Evolutionary conservation across 2,888 invertebrate species (phyloP), one percentile per base, ranked within the genome.

Genomic region (Drosophila pseudotalamancana): DNA sequence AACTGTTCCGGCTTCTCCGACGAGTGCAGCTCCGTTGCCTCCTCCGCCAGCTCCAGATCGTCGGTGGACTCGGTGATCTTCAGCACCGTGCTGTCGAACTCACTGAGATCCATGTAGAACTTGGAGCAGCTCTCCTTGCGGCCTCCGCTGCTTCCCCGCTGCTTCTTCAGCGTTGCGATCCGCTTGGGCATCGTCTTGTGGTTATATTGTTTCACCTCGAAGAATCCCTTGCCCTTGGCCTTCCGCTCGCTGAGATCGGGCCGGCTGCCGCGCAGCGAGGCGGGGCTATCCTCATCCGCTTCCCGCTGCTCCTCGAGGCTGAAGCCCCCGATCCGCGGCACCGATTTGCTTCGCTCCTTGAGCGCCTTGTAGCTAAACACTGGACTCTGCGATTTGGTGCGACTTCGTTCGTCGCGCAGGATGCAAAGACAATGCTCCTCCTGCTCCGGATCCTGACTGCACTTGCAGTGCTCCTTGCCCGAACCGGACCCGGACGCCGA

Each of bases 141-240:
- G 6, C 93, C 93, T 43, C 93, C 93, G 35, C 46, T 40, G 35
- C 48, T 40, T 16, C 93, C 93, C 77, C 94, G 93, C 72, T 93
- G 94, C 86, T 95, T 95, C 85, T 95, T 95, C 45, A 95, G 89
- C 88, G 94, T 95, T n/a, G 94, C 93, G 78, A 95, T 94, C 88
- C 94, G 94, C 91, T 95, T 95, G 88, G 94, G 95, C 89, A 95
- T 92, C 11, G 94, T 94, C 92, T 95, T 95, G 37, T 93, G 92
- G 72, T 93, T 95, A 82, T 94, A 95, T 92, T 93, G 93, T 88
- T 93, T 93, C 35, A 93, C 92, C 89, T 94, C 94, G 72, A 93
- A 72, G 31, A 82, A 87, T 61, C 92, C 92, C 16, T 78, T 92
- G 14, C 77, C 84, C 70, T 90, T 91, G 21, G 66, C 67, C 57